Base-by-base conservation (phyloP, 2,888 invertebrate genomes). In the Xanthorhoe spadicearia region DNA sequence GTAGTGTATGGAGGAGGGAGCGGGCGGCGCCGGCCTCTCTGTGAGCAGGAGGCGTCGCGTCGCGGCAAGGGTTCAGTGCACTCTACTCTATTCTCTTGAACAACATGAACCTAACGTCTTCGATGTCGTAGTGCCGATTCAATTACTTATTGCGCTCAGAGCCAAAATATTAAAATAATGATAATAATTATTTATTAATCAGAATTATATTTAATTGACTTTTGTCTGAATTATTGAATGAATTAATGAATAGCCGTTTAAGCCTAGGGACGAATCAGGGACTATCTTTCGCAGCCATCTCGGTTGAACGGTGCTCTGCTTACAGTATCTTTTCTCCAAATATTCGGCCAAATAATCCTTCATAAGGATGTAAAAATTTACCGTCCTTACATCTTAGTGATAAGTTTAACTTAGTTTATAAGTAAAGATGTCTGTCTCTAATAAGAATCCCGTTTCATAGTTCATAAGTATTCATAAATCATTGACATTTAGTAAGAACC, bases 291-390 rank as follows among this genome's bases (percentile, higher is more conserved):
- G 49, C n/a, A n/a, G 15, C 15, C 10, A 38, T 32, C 49, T 18
- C 43, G 15, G 38, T 55, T 48, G 48, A 35, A 48, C 54, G 5
- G 5, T 49, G 49, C 48, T 35, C 49, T 38, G 13, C 38, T 43
- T 23, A 23, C 23, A 23, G 1, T 13, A 43, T 13, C 4, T 13
- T 43, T 43, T 54, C 57, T 51, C 61, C 63, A 56, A 64, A 64
- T 38, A 32, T 51, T 61, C 59, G 64, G 18, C 64, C 64, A 61
- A 61, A 61, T 46, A 15, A 48, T 56, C 50, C 51, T 52, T 46
- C 6, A n/a, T 19, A 15, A 17, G 56, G 51, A 48, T 65, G 19
- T 55, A 64, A 59, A 55, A 23, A 56, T 50, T 15, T 38, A 56
- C 51, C 62, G 51, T 63, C 56, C 62, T 55, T 19, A 17, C 48